These are phyloP conservation scores for Diorhabda elongata DNA, from an alignment of 1,140 invertebrate genomes.

Conservation along the genomic window DNA sequence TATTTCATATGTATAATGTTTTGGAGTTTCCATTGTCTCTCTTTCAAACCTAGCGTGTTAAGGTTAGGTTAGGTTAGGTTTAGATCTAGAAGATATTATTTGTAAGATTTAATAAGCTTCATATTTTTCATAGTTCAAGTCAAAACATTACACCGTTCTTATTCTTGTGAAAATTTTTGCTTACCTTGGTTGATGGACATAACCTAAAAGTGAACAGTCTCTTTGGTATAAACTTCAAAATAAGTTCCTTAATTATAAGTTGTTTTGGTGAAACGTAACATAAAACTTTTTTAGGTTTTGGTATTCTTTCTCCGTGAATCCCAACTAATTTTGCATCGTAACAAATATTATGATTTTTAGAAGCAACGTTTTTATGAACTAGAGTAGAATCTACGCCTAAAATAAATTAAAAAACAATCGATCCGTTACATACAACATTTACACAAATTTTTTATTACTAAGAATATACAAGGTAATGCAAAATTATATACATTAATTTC, in stretches of 20 bases:
- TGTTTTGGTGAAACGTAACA: constrained; percentile 86
- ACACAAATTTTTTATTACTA: too few species aligned
- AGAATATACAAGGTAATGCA: too few species aligned
- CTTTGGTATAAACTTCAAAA: constrained; percentile 89
- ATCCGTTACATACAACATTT: too few species aligned
- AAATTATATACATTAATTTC: too few species aligned
- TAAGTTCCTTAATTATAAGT: constrained; percentile 86
- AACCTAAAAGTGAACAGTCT: constrained; percentile 86
- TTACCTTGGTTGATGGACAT: constrained; percentile 86
- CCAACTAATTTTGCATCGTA: constrained; percentile 80
- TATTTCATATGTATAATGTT: too few species aligned
- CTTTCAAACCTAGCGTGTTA: too few species aligned
- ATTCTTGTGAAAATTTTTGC: not conserved
- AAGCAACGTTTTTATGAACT: constrained; percentile 82
- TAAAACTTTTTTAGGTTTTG: constrained; percentile 80
- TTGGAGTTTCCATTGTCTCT: too few species aligned
- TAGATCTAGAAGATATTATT: too few species aligned
- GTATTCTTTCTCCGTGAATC: constrained; percentile 58
- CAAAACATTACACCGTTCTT: too few species aligned
- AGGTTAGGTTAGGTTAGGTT: too few species aligned
- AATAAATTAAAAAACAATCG: constrained; percentile 25
- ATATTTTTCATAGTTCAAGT: too few species aligned
- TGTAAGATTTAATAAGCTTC: too few species aligned
- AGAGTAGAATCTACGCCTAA: constrained; percentile 73
- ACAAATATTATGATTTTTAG: constrained; percentile 77